These are phyloP conservation scores for Dysidea cf. avara DNA, from an alignment of 37 sponge, comb jelly and placozoan species.

Conservation along the genomic window DNA sequence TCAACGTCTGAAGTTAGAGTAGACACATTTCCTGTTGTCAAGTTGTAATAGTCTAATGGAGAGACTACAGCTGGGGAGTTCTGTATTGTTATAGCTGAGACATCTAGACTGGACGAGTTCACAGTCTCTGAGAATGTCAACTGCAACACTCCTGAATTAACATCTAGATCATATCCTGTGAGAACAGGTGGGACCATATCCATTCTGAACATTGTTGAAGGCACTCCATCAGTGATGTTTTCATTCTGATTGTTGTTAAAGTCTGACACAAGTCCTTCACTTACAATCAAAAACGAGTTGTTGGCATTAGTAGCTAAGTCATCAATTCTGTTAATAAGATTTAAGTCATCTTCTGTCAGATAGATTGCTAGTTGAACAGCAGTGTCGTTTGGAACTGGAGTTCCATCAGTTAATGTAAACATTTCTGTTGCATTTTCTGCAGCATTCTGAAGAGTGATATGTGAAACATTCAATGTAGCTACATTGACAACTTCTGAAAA, in stretches of 20 bases:
- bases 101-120: slow-evolving; percentile 69
- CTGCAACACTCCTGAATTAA: slow-evolving; percentile 58
- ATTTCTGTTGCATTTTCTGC: slow-evolving; percentile 14
- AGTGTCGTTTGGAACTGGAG: slow-evolving; percentile 12
- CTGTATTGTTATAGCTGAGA: slow-evolving; percentile 51
- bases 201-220: slow-evolving; percentile 45
- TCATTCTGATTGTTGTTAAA: slow-evolving; percentile 49
- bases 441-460: slow-evolving; percentile 71
- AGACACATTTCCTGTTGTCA: slow-evolving; percentile 54
- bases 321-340: slow-evolving; percentile 63
- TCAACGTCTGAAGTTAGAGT: slow-evolving; percentile 56
- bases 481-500: slow-evolving; percentile 78
- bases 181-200: slow-evolving; percentile 72
- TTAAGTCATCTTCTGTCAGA: slow-evolving; percentile 62
- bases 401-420: slow-evolving; percentile 74
- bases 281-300: slow-evolving; percentile 60
- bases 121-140: slow-evolving; percentile 82
- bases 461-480: slow-evolving; percentile 54
- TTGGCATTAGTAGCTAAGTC: slow-evolving; percentile 53
- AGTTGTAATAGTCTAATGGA: slow-evolving; percentile 23
- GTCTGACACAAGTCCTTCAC: slow-evolving; percentile 62
- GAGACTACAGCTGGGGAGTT: slow-evolving; percentile 14
- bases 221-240: slow-evolving; percentile 32
- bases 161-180: slow-evolving; percentile 40
- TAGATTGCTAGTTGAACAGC: slow-evolving; percentile 29